Percentiles rank a stretch among this genome's conserved stretches.
phyloP scores from a whole-genome alignment of 2,888 invertebrate species.

The Metacarcinus magister region DNA sequence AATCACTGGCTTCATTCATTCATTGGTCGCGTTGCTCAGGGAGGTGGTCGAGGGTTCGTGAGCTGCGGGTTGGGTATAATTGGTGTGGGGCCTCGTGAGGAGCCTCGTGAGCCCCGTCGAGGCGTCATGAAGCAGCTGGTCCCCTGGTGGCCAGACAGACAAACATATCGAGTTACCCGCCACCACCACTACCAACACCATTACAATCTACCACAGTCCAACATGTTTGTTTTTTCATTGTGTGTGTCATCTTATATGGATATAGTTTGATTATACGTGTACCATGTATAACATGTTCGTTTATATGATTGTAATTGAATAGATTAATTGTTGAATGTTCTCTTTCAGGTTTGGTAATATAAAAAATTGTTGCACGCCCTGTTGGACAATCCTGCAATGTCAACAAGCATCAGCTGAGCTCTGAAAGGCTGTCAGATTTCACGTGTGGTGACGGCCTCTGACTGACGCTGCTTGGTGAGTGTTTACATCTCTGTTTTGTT shows the following conservation, averaged over 20 bases:
- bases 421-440: background rate
- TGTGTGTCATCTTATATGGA: too few species aligned
- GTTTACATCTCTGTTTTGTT: background rate
- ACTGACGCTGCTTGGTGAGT: conserved; percentile 5
- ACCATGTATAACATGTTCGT: too few species aligned
- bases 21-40: background rate
- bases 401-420: background rate
- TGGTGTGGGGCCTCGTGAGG: conserved; percentile 23
- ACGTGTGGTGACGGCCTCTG: background rate
- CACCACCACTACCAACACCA: background rate
- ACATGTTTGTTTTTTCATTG: too few species aligned
- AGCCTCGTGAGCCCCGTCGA: background rate
- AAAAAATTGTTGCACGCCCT: background rate
- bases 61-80: background rate
- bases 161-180: background rate
- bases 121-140: conserved; percentile 39
- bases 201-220: background rate
- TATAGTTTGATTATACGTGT: too few species aligned
- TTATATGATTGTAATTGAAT: too few species aligned
- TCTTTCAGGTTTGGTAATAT: background rate
- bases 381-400: background rate
- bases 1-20: conserved; percentile 26
- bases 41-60: background rate
- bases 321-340: background rate
- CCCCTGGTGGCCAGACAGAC: background rate